Evolutionary conservation across 1,140 invertebrate species (phyloP), one percentile per base, ranked within the genome.

Genomic region (Drosophila saltans): DNA sequence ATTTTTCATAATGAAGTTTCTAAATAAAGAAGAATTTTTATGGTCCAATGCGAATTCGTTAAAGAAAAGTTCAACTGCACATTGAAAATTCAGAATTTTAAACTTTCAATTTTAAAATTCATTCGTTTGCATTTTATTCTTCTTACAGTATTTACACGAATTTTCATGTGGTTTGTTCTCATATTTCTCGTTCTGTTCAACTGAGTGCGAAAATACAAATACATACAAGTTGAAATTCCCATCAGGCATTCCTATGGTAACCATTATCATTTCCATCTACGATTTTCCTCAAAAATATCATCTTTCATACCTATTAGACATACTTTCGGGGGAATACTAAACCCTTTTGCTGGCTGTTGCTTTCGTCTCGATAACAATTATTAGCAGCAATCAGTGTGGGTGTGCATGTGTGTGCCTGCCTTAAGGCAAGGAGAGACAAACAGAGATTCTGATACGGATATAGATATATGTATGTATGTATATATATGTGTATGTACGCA

Each of bases 311-410:
- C 45, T 52, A 52, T 52, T 52, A 52, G 45, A 24, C 16, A 21
- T 48, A 21, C 45, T 48, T 48, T 16, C 6, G 16, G 24, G 24
- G 16, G 16, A 21, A 5, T 52, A 11, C 6, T 52, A 16, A 52
- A 24, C 45, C 45, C 45, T 52, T 52, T 52, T 3, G 45, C 1
- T 26, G 45, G 21, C 8, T 52, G 45, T 52, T 26, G 45, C 21
- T 10, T 9, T 45, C n/a, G 61, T 41, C 61, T 30, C 66, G 61
- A 72, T 58, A 66, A 66, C 60, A 66, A 78, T 78, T 75, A 78
- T 78, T 68, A 75, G 66, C 61, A 78, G 61, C 76, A 78, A 75
- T 78, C 76, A 76, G 72, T 78, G 58, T 63, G 72, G 36, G 48
- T 40, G 39, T 16, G 57, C 55, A 21, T 58, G 57, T 40, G 39